phyloP scores from a whole-genome alignment of 2,113 vertebrate species.

The Onychorhynchus coronatus region DNA sequence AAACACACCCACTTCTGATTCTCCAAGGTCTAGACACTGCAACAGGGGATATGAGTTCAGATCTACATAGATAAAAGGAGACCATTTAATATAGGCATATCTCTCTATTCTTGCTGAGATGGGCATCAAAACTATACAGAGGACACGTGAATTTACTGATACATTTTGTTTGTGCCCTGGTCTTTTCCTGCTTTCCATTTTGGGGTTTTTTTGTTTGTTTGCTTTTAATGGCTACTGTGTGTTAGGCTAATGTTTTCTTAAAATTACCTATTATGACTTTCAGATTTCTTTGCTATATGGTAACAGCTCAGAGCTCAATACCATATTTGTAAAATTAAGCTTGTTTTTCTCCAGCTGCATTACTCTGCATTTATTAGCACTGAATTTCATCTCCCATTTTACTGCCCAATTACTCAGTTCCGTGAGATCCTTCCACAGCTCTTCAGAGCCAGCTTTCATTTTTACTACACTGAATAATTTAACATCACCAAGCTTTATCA shows the following conservation, averaged over 20 bases:
- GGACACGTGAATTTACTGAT: neutral
- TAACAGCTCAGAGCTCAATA: constrained; percentile 3
- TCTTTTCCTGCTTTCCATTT: neutral
- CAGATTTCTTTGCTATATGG: constrained; percentile 1
- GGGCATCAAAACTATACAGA: neutral
- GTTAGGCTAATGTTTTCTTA: neutral
- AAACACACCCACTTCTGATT: neutral
- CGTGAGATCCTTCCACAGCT: constrained; percentile 38
- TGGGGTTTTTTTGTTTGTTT: neutral
- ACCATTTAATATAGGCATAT: neutral
- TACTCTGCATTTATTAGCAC: constrained; percentile 53
- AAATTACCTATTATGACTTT: constrained; percentile 18
- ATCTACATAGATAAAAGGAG: neutral
- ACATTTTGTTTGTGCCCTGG: neutral
- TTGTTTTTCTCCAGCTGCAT: constrained; percentile 23
- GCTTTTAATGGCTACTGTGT: neutral
- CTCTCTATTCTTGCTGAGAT: neutral
- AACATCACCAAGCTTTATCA: constrained; percentile 52
- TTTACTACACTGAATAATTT: constrained; percentile 61
- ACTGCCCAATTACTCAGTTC: constrained; percentile 43
- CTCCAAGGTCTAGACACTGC: neutral
- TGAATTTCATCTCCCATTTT: constrained; percentile 50
- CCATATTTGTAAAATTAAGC: constrained; percentile 2
- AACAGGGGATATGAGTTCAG: neutral
- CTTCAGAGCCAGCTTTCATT: constrained; percentile 48